Conservation (phyloP, 2,888 invertebrate species). For the Gymnoscelis rufifasciata region DNA sequence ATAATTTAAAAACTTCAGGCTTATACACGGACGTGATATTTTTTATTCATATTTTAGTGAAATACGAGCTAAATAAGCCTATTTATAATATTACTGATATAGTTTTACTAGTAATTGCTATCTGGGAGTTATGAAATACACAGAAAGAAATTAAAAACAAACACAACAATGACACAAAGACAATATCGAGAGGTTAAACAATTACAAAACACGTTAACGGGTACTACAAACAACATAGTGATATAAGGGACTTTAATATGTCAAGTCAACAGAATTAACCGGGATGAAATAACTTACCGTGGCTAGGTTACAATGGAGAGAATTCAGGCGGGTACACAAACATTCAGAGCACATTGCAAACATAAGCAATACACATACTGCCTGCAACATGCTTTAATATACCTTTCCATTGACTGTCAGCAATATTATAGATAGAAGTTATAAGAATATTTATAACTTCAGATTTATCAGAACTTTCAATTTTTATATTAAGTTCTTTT, state of each 20-base stretch:
- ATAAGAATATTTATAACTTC: too few species aligned
- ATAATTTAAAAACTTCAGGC: too few species aligned
- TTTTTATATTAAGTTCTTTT: too few species aligned
- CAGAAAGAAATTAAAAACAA: too few species aligned
- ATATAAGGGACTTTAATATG: background rate
- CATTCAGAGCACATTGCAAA: constrained; percentile 52
- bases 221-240: background rate
- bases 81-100: too few species aligned
- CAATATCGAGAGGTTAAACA: background rate
- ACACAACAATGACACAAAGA: too few species aligned
- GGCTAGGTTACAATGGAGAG: constrained; percentile 11
- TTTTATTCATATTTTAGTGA: too few species aligned
- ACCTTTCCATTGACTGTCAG: constrained; percentile 29
- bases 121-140: too few species aligned
- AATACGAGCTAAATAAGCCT: too few species aligned
- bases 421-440: constrained; percentile 1
- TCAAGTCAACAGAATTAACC: constrained; percentile 2
- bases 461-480: too few species aligned
- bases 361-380: constrained; percentile 49
- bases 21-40: too few species aligned
- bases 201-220: background rate
- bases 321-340: constrained; percentile 39
- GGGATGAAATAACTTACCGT: constrained; percentile 16
- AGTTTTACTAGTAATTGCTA: too few species aligned
- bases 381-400: constrained; percentile 46